Conservation (phyloP, 1,140 invertebrate species). For the Sycophaga agraensis region DNA sequence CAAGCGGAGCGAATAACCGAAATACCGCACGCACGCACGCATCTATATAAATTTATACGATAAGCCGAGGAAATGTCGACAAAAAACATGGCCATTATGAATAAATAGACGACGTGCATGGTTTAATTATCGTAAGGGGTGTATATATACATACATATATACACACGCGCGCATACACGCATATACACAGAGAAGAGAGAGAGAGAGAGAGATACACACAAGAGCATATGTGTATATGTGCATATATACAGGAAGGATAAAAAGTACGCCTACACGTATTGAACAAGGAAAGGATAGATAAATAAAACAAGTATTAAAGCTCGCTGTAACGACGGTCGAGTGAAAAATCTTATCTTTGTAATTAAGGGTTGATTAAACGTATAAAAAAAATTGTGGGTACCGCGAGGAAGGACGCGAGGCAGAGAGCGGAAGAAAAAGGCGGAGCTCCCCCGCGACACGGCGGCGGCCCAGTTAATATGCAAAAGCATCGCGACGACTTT, state of each 20-base stretch:
- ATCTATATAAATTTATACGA: conserved; percentile 30
- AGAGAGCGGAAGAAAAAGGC: background rate
- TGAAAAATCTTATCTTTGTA: conserved; percentile 25
- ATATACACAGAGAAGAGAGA: conserved; percentile 10
- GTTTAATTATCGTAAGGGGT: no score
- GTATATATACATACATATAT: background rate
- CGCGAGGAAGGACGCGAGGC: no score
- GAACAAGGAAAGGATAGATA: background rate
- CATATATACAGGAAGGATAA: conserved; percentile 11
- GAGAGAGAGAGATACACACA: conserved; percentile 3
- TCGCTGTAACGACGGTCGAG: conserved; percentile 6
- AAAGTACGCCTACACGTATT: conserved; percentile 20
- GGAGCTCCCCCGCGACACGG: conserved; percentile 3
- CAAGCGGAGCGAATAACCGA: no score
- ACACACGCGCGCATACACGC: background rate
- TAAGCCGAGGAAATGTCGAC: conserved; percentile 11
- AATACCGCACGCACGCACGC: no score
- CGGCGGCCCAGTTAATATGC: background rate
- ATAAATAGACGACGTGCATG: no score
- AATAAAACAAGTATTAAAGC: background rate
- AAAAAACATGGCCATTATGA: no score
- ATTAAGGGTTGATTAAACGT: conserved; percentile 8
- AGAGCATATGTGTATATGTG: conserved; percentile 2
- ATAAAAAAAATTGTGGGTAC: background rate
- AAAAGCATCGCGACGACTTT: background rate